Evolutionary conservation across 2,113 vertebrate species (phyloP).

Genomic region (Loxodonta africana): DNA sequence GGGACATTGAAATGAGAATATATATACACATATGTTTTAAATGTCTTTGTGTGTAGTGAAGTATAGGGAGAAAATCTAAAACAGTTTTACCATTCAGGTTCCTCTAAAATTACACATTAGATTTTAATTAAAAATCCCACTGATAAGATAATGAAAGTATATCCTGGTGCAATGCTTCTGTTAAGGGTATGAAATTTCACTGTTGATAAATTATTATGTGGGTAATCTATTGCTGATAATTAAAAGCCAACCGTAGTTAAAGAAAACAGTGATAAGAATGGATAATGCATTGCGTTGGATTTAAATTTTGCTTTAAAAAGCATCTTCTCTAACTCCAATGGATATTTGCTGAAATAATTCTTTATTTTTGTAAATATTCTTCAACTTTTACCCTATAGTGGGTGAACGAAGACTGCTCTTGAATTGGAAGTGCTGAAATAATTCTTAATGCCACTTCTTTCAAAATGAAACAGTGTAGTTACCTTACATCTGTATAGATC

Average conservation of each 20-base stretch:
- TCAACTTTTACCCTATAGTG: too few species aligned
- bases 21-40: neutral
- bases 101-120: neutral
- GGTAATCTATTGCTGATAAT: constrained; percentile 59
- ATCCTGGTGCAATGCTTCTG: neutral
- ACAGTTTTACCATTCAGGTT: constrained; percentile 25
- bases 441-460: constrained; percentile 31
- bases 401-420: too few species aligned
- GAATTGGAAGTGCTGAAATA: constrained; percentile 9
- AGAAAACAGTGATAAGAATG: constrained; percentile 58
- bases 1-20: neutral
- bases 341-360: constrained; percentile 40
- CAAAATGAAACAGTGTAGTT: constrained; percentile 7
- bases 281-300: neutral
- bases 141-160: constrained; percentile 66
- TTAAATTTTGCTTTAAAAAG: constrained; percentile 56
- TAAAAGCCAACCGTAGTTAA: constrained; percentile 56
- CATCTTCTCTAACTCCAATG: neutral
- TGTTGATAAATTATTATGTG: constrained; percentile 61
- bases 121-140: constrained; percentile 69
- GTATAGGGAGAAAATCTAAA: neutral
- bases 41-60: constrained; percentile 13
- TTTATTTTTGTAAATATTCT: neutral
- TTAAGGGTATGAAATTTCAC: constrained; percentile 1
- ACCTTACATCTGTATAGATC: neutral